These are phyloP conservation scores for Dipus sagitta DNA, from an alignment of 2,797 vertebrate species.

Conservation along the genomic window DNA sequence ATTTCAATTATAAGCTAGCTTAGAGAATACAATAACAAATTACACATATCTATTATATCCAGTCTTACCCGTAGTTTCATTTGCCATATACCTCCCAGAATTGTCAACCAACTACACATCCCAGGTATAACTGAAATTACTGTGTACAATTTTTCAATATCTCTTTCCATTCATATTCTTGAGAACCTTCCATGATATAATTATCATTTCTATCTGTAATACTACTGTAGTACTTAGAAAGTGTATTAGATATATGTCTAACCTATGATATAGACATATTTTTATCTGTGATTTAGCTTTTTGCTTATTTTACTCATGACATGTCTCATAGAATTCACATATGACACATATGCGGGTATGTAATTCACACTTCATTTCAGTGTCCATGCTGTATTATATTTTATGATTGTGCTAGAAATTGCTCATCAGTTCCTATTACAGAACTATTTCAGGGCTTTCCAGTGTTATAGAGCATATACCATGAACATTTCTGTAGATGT, in stretches of 20 bases:
- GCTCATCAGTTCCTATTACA: not conserved
- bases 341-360: not conserved
- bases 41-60: not conserved
- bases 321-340: not conserved
- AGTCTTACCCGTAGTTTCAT: not conserved
- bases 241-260: not conserved
- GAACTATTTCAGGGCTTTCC: not conserved
- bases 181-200: not conserved
- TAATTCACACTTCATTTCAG: not conserved
- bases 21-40: not conserved
- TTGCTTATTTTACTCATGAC: not conserved
- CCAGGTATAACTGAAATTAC: not conserved
- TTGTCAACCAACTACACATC: not conserved
- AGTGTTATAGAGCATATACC: not conserved
- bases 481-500: not conserved
- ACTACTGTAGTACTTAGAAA: not conserved
- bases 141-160: not conserved
- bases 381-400: not conserved
- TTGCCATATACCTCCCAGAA: not conserved
- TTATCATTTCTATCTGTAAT: not conserved
- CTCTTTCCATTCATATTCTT: not conserved
- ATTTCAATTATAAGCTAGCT: not conserved
- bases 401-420: not conserved
- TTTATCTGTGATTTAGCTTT: not conserved
- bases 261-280: not conserved